Conservation (phyloP, 2,888 invertebrate species). For the Patella pellucida region DNA sequence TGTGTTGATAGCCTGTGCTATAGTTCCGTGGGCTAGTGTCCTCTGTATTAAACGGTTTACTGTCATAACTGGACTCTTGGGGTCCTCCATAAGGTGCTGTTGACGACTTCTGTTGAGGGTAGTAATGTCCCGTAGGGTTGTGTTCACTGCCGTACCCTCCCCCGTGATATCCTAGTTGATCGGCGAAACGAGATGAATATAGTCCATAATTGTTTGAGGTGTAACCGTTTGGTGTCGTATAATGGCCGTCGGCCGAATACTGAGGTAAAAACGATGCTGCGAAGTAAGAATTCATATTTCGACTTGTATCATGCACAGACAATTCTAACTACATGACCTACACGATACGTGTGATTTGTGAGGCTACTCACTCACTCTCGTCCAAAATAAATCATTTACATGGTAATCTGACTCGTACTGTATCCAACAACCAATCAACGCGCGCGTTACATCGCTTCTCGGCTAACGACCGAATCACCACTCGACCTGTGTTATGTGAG, state of each 20-base stretch:
- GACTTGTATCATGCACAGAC: conserved; percentile 53
- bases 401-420: conserved; percentile 50
- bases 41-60: conserved; percentile 12
- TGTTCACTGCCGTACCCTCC: conserved; percentile 19
- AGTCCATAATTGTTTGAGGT: conserved; percentile 58
- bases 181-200: conserved; percentile 59
- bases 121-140: conserved; percentile 19
- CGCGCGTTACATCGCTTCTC: conserved; percentile 34
- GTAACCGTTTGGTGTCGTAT: conserved; percentile 57
- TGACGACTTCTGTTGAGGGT: conserved; percentile 21
- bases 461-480: conserved; percentile 39
- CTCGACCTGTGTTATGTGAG: conserved; percentile 17
- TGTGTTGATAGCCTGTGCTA: conserved; percentile 19
- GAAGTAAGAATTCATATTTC: conserved; percentile 66
- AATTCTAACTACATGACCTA: conserved; percentile 64
- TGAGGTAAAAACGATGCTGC: conserved; percentile 62
- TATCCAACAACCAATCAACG: conserved; percentile 53
- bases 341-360: conserved; percentile 64
- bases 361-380: conserved; percentile 56
- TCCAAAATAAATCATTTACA: conserved; percentile 62
- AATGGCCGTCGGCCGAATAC: conserved; percentile 62
- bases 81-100: conserved; percentile 20
- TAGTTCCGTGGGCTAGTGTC: not conserved
- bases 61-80: conserved; percentile 29
- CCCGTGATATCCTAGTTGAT: conserved; percentile 47